Conservation (phyloP, 1,140 invertebrate species). For the Drosophila pectinifera region DNA sequence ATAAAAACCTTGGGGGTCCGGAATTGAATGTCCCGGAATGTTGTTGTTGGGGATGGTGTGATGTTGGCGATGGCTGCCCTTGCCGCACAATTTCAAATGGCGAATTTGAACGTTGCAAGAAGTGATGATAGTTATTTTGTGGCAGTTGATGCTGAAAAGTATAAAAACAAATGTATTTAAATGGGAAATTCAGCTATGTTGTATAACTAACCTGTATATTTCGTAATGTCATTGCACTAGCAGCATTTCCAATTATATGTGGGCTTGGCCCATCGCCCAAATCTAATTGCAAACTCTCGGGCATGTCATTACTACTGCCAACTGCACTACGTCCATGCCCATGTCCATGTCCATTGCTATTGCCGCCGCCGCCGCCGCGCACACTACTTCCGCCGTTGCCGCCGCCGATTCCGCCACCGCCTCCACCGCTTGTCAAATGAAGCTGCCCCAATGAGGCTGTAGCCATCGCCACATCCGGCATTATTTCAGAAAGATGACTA, state of each 20-base stretch:
- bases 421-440: slow-evolving; percentile 81
- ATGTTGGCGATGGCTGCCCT: slow-evolving; percentile 73
- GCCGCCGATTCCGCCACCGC: slow-evolving; percentile 26
- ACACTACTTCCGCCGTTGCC: slow-evolving; percentile 4
- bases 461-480: slow-evolving; percentile 96
- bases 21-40: slow-evolving; percentile 80
- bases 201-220: slow-evolving; percentile 67
- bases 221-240: slow-evolving; percentile 65
- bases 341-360: slow-evolving; percentile 24
- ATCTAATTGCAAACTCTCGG: slow-evolving; percentile 89
- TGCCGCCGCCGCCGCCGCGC: slow-evolving; percentile 25
- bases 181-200: no score
- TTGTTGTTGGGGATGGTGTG: slow-evolving; percentile 65
- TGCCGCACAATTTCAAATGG: slow-evolving; percentile 78
- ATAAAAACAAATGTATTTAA: not conserved
- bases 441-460: slow-evolving; percentile 90
- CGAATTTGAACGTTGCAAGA: slow-evolving; percentile 79
- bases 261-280: slow-evolving; percentile 90
- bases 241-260: slow-evolving; percentile 85
- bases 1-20: slow-evolving; percentile 84
- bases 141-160: slow-evolving; percentile 70
- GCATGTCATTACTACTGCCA: slow-evolving; percentile 66
- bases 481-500: slow-evolving; percentile 91
- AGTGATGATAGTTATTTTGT: slow-evolving; percentile 77
- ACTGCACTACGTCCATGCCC: slow-evolving; percentile 21